Evolutionary conservation across 2,113 vertebrate species (phyloP).

Genomic region (Lepus timidus): DNA sequence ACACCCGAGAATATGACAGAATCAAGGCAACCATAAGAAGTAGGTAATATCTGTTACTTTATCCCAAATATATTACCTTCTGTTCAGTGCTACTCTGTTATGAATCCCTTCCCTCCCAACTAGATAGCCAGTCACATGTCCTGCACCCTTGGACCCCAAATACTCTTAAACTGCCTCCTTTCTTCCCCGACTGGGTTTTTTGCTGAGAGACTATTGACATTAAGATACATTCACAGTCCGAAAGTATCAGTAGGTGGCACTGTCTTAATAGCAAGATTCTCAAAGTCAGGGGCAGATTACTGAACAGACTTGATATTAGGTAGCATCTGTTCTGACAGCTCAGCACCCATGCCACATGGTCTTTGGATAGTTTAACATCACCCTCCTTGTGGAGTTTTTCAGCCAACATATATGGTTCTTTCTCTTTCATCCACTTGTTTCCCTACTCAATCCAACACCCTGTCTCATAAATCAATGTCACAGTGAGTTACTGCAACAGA

Average conservation of each 20-base stretch:
- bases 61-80: background rate
- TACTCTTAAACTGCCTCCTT: background rate
- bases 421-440: background rate
- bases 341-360: background rate
- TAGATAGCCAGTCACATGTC: background rate
- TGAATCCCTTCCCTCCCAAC: background rate
- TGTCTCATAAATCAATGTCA: conserved; percentile 27
- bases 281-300: background rate
- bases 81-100: background rate
- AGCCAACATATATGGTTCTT: background rate
- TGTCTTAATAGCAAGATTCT: background rate
- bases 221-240: background rate
- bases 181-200: background rate
- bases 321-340: background rate
- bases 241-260: background rate
- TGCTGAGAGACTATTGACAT: background rate
- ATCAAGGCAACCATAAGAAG: background rate
- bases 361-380: background rate
- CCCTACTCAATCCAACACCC: background rate
- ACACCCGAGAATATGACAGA: conserved; percentile 10
- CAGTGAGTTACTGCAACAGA: conserved; percentile 2
- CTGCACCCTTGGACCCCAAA: background rate
- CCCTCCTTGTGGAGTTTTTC: too few relatives aligned
- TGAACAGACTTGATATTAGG: background rate
- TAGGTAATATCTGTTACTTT: background rate